These are phyloP conservation scores for Micronisus gabar DNA, from an alignment of 2,113 vertebrate genomes.

Conservation along the genomic window DNA sequence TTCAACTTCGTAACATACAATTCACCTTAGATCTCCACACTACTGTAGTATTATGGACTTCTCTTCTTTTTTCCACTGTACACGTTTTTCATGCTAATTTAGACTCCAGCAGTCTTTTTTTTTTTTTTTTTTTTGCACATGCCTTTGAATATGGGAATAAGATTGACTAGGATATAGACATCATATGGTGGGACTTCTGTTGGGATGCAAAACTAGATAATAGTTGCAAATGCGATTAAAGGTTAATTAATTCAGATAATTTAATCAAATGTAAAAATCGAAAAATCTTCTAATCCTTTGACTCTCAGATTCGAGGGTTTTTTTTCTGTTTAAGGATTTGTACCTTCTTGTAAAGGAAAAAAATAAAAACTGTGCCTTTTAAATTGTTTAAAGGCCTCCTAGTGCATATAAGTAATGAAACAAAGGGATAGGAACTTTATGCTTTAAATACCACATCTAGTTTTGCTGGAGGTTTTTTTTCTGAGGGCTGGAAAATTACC, in stretches of 20 bases:
- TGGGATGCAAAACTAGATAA: background rate
- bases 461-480: background rate
- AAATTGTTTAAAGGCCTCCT: background rate
- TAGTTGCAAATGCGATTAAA: constrained; percentile 26
- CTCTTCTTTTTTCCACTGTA: background rate
- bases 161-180: background rate
- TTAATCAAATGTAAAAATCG: background rate
- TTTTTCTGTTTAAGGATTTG: background rate
- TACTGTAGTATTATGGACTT: background rate
- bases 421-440: background rate
- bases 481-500: background rate
- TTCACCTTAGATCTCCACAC: background rate
- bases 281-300: background rate
- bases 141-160: background rate
- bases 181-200: constrained; percentile 49
- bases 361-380: background rate
- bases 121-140: background rate
- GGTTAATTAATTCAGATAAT: constrained; percentile 45
- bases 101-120: background rate
- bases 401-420: background rate
- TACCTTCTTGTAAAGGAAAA: background rate
- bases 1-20: background rate
- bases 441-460: background rate
- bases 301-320: background rate
- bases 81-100: background rate